phyloP scores from a whole-genome alignment of 2,888 invertebrate species.

The Mystacides longicornis region DNA sequence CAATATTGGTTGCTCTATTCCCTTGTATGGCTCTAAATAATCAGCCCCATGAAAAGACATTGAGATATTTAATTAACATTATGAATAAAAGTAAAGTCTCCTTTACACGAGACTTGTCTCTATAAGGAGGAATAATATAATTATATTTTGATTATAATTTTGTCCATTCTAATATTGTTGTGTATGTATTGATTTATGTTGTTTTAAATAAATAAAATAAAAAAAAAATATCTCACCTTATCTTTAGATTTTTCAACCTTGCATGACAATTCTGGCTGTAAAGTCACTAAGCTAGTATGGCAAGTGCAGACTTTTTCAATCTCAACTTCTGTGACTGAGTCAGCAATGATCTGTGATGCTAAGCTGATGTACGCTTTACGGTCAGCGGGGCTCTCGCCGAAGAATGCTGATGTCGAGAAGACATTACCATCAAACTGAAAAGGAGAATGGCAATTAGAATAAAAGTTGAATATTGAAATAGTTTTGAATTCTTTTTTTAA shows the following conservation, averaged over 20 bases:
- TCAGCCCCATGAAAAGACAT: too few species aligned
- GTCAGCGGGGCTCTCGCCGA: constrained; percentile 45
- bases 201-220: not conserved
- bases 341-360: constrained; percentile 41
- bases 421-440: constrained; percentile 56
- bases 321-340: constrained; percentile 35
- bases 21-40: too few species aligned
- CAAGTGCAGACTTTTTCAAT: constrained; percentile 44
- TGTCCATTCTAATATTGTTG: not conserved
- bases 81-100: too few species aligned
- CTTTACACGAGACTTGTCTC: too few species aligned
- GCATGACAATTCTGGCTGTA: constrained; percentile 37
- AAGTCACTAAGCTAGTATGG: constrained; percentile 34
- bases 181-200: not conserved
- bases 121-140: too few species aligned
- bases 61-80: too few species aligned
- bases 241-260: constrained; percentile 37
- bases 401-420: constrained; percentile 56
- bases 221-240: constrained; percentile 32
- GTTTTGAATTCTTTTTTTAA: too few species aligned
- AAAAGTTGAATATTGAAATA: too few species aligned
- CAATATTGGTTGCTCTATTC: too few species aligned
- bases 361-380: constrained; percentile 56
- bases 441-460: not conserved
- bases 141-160: too few species aligned